Conservation (phyloP, 1,140 invertebrate genomes). For the Drosophila equinoxialis region DNA sequence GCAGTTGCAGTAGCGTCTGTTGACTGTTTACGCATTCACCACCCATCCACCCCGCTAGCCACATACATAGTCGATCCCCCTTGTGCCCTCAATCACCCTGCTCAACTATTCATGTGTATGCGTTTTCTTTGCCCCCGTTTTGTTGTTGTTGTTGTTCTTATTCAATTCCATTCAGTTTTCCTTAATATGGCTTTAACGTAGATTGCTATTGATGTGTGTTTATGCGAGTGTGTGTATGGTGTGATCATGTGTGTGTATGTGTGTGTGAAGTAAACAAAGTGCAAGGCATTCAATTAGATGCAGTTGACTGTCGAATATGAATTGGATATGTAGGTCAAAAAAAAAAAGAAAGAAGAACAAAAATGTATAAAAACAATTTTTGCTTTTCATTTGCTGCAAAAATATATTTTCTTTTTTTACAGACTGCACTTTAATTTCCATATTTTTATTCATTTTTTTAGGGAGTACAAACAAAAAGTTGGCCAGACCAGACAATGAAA, state of each 20-base stretch:
- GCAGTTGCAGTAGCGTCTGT: constrained; percentile 20
- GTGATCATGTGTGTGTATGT: background rate
- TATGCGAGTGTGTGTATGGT: constrained; percentile 21
- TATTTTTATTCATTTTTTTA: background rate
- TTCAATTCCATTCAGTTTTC: constrained; percentile 74
- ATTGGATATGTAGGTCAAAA: constrained; percentile 54
- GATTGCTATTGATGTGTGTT: constrained; percentile 43
- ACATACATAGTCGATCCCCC: no score
- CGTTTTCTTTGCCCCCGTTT: constrained; percentile 1
- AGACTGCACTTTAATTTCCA: background rate
- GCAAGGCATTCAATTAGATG: constrained; percentile 55
- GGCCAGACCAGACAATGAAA: no score
- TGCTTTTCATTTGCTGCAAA: background rate
- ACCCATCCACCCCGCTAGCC: background rate
- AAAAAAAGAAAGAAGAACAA: constrained; percentile 11
- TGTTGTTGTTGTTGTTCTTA: constrained; percentile 44
- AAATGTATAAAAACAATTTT: constrained; percentile 27
- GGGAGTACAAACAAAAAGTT: no score
- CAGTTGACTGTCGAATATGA: constrained; percentile 41
- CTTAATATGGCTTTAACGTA: constrained; percentile 73
- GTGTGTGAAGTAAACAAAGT: constrained; percentile 53
- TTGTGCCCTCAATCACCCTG: background rate
- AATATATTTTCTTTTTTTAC: constrained; percentile 4
- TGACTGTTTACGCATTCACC: constrained; percentile 58
- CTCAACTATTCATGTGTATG: constrained; percentile 40